Base-by-base conservation (phyloP, 2,797 vertebrate genomes). In the Astyanax mexicanus region DNA sequence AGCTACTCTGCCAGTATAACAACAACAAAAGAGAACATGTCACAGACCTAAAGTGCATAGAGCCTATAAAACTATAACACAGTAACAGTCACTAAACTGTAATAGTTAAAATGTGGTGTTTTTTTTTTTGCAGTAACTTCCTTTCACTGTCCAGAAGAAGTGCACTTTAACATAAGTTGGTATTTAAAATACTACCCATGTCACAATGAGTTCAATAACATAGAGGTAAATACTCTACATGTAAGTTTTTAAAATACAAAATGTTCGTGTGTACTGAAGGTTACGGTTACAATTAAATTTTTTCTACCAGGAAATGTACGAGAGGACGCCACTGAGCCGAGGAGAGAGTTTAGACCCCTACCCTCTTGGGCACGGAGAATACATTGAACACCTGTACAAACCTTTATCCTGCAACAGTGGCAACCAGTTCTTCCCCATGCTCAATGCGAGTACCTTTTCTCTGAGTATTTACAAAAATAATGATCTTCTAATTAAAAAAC, bases 101-200 rank as follows among this genome's bases (percentile, higher is more conserved):
- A 32, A n/a, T 13, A 38, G 29, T 4, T n/a, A 21, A 57, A 0
- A 37, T 35, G 1, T 45, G 32, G 11, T 17, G 1, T 15, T n/a
- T 5, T 70, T 35, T 38, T 38, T 84, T 72, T 73, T 87, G 79
- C 82, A 97, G 96, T 97, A 67, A 51, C 84, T 23, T 84, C 78
- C 0, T 90, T 92, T 84, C 75, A 42, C 62, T 96, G 95, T 85
- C 87, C 92, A 1, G 86, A 89, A 40, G 85, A 91, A 35, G 40
- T 95, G 71, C 83, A 68, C 10, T 89, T 96, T 77, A 92, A 88
- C 27, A 88, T 96, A 74, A 82, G 84, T 13, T 96, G 95, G 95
- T 88, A 88, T 87, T 88, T 97, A 81, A 95, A 93, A 80, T 93
- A 92, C 86, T 92, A 95, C 75, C 93, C 88, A 6, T 97, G 96